Percentiles rank a stretch among this genome's conserved stretches.
phyloP scores from a whole-genome alignment of 2,888 invertebrate genomes.

The Cataglyphis livida region DNA sequence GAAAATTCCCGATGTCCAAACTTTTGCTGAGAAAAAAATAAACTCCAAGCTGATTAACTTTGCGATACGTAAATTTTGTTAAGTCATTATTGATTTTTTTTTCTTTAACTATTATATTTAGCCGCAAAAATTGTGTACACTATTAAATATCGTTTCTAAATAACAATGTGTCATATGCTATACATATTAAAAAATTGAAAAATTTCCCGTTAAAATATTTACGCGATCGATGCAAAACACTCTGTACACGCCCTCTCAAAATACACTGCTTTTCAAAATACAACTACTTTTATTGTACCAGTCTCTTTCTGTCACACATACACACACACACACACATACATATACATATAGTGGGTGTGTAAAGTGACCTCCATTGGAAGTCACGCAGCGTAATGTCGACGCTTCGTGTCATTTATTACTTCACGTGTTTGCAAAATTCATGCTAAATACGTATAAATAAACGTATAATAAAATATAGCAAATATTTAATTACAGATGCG shows the following conservation, averaged over 20 bases:
- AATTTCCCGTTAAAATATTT: conserved; percentile 10
- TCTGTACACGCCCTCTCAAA: conserved; percentile 18
- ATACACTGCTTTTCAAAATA: background rate
- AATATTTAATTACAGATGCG: background rate
- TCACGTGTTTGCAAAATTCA: conserved; percentile 34
- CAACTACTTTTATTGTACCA: conserved; percentile 17
- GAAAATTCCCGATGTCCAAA: no score
- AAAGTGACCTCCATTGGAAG: conserved; percentile 46
- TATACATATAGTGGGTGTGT: background rate
- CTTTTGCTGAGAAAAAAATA: background rate
- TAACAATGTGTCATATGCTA: background rate
- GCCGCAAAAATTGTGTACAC: background rate
- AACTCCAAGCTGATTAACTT: background rate
- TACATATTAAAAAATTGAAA: background rate
- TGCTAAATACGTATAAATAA: background rate
- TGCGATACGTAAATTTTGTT: background rate
- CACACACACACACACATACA: background rate
- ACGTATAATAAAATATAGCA: background rate
- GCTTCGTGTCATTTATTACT: conserved; percentile 31
- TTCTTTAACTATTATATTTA: background rate
- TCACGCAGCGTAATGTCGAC: conserved; percentile 34
- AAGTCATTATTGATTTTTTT: background rate
- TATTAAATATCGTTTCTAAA: background rate
- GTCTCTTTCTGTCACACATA: background rate
- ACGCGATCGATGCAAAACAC: background rate